Evolutionary conservation across 2,888 invertebrate genomes (phyloP).

Genomic region (Steinernema scapterisci): DNA sequence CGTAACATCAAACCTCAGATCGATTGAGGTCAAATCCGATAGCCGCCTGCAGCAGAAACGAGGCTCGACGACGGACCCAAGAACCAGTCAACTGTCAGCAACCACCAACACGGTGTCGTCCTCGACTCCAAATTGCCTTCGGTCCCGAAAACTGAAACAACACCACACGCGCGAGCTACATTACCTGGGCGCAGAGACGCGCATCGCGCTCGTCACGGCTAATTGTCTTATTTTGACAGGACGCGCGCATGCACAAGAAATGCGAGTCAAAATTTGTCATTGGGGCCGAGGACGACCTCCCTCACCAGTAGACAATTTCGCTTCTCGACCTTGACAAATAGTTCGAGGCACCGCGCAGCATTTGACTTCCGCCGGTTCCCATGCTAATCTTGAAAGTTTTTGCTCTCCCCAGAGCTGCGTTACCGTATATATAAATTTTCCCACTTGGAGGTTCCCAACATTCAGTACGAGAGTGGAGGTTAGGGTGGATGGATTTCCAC

Average conservation of each 20-base stretch:
- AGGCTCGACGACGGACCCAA: too few relatives aligned
- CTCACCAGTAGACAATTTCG: constrained; percentile 12
- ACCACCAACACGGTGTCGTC: constrained; percentile 15
- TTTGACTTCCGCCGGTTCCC: constrained; percentile 23
- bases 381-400: constrained; percentile 15
- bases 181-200: constrained; percentile 28
- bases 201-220: constrained; percentile 28
- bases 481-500: background rate
- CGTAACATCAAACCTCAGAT: constrained; percentile 27
- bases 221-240: constrained; percentile 32
- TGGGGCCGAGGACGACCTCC: constrained; percentile 25
- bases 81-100: constrained; percentile 1
- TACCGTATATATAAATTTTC: background rate
- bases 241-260: constrained; percentile 25
- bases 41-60: background rate
- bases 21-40: constrained; percentile 28
- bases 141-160: constrained; percentile 26
- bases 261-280: constrained; percentile 29
- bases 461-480: background rate
- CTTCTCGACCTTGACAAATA: constrained; percentile 25
- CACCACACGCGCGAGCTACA: constrained; percentile 12
- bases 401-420: background rate
- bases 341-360: constrained; percentile 24
- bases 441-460: background rate
- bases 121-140: constrained; percentile 31